Base-by-base conservation (phyloP, 1,140 invertebrate species). In the Brachionus manjavacas region DNA sequence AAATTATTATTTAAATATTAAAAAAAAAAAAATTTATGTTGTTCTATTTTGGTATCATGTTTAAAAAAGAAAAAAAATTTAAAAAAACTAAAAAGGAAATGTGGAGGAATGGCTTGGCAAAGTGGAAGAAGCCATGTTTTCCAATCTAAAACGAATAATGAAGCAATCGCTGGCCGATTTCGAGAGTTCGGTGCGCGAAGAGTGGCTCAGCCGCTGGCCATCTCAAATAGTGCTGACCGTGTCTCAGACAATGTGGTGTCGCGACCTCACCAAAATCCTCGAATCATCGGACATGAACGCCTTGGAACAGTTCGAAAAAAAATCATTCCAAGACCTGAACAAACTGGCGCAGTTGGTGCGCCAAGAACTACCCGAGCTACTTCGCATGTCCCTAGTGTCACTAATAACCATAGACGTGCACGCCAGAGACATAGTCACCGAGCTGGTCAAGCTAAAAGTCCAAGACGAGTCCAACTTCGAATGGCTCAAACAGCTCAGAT, bases 351-450 rank as follows among this genome's bases (percentile, higher is more conserved):
- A 90, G 0, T 90, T 96, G 68, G 94, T 95, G 0, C 90, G 94
- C 66, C 92, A 92, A 43, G 92, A 93, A 86, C 89, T 96, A 1
- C 90, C 91, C 8, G 91, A 91, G 84, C 89, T 95, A 43, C 91
- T 94, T 46, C 89, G 94, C 39, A 92, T 92, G 64, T 91, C 94
- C 7, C 90, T 95, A 0, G 94, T 94, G 84, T 94, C 94, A 14
- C 89, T 96, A 0, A 95, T 96, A 76, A 96, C 94, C 0, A 92
- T 95, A 6, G 94, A 95, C 89, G 94, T 96, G 0, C 94, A 96
- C 86, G 93, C 93, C 7, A 92, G 94, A 87, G 94, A 96, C 87
- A 95, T 94, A 14, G 92, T 95, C 12, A 91, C 91, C 0, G 92
- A 92, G 85, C 91, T 96, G 87, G 92, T 94, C 1, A 85, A 87